Base-by-base conservation (phyloP, 2,888 invertebrate genomes). In the Agrotis exclamationis region DNA sequence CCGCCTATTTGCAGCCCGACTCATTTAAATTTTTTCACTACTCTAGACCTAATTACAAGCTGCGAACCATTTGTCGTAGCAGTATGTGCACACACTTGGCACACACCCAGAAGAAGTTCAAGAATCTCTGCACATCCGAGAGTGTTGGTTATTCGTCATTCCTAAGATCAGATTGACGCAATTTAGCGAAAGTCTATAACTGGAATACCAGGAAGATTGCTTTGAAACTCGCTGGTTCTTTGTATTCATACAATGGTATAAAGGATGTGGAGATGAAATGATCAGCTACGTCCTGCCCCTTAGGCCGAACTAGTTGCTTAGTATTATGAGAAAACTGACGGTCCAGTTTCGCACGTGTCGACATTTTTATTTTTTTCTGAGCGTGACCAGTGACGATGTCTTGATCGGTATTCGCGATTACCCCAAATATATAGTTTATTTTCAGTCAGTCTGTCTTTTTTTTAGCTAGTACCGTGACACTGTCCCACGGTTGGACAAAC, bases 241-340 rank as follows among this genome's bases (percentile, higher is more conserved):
- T 79, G 82, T 79, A 68, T 22, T 7, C 68, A 56, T 39, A 79
- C 79, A 79, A 79, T 68, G 62, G 64, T 64, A 11, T 18, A 73
- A 73, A 73, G 64, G 79, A 78, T 78, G 79, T 82, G 44, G 47
- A 68, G 73, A 82, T 79, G 68, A 68, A 82, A 78, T 79, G 79
- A 79, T 79, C 79, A 73, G 74, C 63, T 18, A 73, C 79, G 58
- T 79, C 79, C 79, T 79, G 79, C 63, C 45, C 56, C 22, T 63
- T 70, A 70, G 78, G 79, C 54, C 53, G 24, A 71, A 77, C 57
- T 72, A 53, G 50, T 53, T 60, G 59, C 62, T 66, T 53, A 76
- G 65, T 50, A 80, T 59, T 67, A 64, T 70, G 54, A 70, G 51
- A 59, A 62, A 67, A 65, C 70, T 48, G 51, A 48, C 63, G 59